Conservation (phyloP, 2,888 invertebrate species). For the Achlya flavicornis region DNA sequence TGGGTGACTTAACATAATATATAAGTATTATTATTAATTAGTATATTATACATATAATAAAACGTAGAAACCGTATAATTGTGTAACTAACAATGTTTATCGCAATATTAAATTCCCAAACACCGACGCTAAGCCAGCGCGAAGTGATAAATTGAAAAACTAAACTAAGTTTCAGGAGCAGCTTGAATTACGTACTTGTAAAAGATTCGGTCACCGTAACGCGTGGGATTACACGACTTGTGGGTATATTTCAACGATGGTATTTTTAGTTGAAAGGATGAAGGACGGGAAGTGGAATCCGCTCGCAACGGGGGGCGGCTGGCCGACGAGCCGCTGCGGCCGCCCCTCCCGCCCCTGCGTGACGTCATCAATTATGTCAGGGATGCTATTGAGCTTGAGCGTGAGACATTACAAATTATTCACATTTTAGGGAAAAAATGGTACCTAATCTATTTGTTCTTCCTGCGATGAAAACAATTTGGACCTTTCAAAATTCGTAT, state of each 20-base stretch:
- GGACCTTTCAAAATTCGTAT: background rate
- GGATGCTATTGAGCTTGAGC: background rate
- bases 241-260: background rate
- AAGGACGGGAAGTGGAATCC: background rate
- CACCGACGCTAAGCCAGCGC: background rate
- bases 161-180: background rate
- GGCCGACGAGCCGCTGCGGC: background rate
- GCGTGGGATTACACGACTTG: slow-evolving; percentile 2
- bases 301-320: background rate
- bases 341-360: background rate
- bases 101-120: background rate
- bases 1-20: too few relatives aligned
- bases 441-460: background rate
- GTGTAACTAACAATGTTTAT: too few relatives aligned
- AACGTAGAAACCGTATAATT: too few relatives aligned
- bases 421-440: background rate
- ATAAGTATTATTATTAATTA: too few relatives aligned
- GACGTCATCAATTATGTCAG: background rate
- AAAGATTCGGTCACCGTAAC: background rate
- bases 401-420: slow-evolving; percentile 1
- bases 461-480: background rate
- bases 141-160: background rate
- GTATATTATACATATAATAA: too few relatives aligned
- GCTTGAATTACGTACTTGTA: background rate
- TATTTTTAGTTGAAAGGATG: background rate